Conservation (phyloP, 2,113 vertebrate genomes). For the Lynx canadensis region DNA sequence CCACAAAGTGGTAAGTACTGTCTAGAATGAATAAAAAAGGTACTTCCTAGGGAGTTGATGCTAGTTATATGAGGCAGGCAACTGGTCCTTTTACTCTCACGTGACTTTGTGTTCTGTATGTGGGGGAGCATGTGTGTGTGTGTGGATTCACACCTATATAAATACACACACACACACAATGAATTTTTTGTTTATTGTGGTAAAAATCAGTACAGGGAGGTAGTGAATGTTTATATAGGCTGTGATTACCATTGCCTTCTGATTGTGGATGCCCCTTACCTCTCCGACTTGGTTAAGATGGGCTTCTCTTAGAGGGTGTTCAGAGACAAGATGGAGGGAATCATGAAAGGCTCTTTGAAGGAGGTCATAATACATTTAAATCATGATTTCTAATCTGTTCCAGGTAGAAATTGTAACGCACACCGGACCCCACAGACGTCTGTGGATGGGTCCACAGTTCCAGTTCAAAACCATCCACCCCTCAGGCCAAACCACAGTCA, state of each 20-base stretch:
- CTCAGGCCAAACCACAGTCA: conserved; percentile 97
- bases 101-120: background rate
- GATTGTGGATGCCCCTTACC: background rate
- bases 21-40: background rate
- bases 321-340: background rate
- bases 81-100: background rate
- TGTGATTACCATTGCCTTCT: background rate
- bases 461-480: conserved; percentile 99
- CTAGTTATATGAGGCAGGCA: background rate
- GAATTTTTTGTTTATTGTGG: background rate
- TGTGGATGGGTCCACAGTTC: conserved; percentile 99
- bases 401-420: conserved; percentile 99
- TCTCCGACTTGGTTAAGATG: background rate
- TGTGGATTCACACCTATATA: background rate
- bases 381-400: conserved; percentile 34
- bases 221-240: background rate
- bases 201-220: background rate
- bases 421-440: conserved; percentile 95
- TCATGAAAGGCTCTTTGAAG: background rate
- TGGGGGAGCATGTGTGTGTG: background rate
- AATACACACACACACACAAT: background rate
- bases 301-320: background rate
- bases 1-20: background rate
- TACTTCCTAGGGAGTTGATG: background rate
- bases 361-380: background rate